A percentile compares a stretch with the other conserved stretches of the same genome.
phyloP scores from a whole-genome alignment of 1,140 invertebrate genomes.

The Meloidogyne floridensis region DNA sequence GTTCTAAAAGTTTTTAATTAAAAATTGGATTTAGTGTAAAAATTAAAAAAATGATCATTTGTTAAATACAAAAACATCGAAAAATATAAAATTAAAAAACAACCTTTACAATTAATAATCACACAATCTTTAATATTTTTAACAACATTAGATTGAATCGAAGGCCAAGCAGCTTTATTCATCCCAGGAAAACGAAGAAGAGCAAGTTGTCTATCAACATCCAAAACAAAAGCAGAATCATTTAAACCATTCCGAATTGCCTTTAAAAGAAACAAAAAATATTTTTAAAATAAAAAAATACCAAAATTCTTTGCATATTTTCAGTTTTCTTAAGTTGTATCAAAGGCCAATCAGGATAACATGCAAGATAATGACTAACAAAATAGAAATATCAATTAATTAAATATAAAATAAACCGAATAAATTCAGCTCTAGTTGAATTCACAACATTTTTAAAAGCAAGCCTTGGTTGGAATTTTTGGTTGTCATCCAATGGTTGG shows the following conservation, averaged over 20 bases:
- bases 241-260: slow-evolving; percentile 30
- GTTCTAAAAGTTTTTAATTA: slow-evolving; percentile 14
- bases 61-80: not conserved
- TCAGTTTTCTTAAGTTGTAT: slow-evolving; percentile 38
- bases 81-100: not conserved
- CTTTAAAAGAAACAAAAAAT: not conserved
- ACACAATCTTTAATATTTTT: slow-evolving; percentile 27
- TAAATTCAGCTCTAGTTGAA: not conserved
- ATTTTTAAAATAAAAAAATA: slow-evolving; percentile 11
- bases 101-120: slow-evolving; percentile 22
- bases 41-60: no score
- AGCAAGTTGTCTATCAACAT: slow-evolving; percentile 35
- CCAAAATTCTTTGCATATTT: slow-evolving; percentile 34
- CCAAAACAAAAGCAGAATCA: slow-evolving; percentile 40
- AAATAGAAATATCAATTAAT: not conserved
- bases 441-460: slow-evolving; percentile 23
- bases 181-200: slow-evolving; percentile 34
- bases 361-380: slow-evolving; percentile 28
- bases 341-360: slow-evolving; percentile 37
- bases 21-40: no score
- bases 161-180: slow-evolving; percentile 17
- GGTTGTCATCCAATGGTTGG: slow-evolving; percentile 30
- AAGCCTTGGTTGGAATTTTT: slow-evolving; percentile 29
- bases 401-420: slow-evolving; percentile 5
- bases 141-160: not conserved